Base-by-base conservation (phyloP, 2,888 invertebrate genomes). In the Sarcophaga variegata region DNA sequence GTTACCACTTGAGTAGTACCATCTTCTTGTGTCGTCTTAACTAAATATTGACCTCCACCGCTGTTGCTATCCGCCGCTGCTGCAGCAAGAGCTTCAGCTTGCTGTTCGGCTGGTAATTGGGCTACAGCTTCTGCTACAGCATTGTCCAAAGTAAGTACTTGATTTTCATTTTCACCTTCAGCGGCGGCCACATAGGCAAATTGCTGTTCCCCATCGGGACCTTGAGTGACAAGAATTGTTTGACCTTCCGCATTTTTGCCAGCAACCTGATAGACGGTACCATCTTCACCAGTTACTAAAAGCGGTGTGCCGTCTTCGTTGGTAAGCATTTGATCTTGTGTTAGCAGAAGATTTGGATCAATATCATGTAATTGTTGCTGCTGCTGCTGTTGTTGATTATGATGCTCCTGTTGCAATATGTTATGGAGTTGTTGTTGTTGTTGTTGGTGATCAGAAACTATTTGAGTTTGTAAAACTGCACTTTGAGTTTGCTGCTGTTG, bases 191-290 rank as follows among this genome's bases (percentile, higher is more conserved):
- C 95, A 90, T 96, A 95, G 3, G 95, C 95, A 90, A 95, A 96
- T 89, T 96, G 96, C 88, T 96, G 96, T 90, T 97, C 96, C 0
- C 96, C 96, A 88, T 97, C 97, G 0, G 95, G 96, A 8, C 96
- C 96, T 86, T 96, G 96, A 3, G 96, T 96, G 5, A 97, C 96
- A 70, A 97, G 93, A 86, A 97, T 94, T 0, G 96, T 96, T 91
- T 97, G 96, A 0, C 96, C 96, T 67, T 96, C 96, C 88, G 96
- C 96, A 89, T 96, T 96, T 90, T 97, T 96, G n/a, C 97, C 96
- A 0, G 96, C 96, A 49, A 96, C 96, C 94, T 96, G 91, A 88
- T 94, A 94, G n/a, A 94, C 93, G 3, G 94, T 94, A 25, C 97
- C 97, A 90, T 97, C 97, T 89, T 97, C 97, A 0, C 97, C 97